A percentile compares a stretch with the other conserved stretches of the same genome.
Conservation (phyloP, 1,140 invertebrate species). For the Bacillus rossius region DNA sequence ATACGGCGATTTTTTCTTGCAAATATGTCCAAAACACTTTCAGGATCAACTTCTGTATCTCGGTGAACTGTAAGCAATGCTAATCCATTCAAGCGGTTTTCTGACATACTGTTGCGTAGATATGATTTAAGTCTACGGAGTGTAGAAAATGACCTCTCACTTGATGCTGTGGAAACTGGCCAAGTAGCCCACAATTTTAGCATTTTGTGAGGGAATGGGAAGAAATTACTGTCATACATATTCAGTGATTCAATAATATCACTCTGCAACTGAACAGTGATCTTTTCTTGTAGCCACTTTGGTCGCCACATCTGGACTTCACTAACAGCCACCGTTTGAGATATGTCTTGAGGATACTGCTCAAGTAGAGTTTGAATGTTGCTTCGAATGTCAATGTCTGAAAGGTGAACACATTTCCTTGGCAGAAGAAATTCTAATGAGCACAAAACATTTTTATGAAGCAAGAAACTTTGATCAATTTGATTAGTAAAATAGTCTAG, state of each 20-base stretch:
- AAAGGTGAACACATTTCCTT: background rate
- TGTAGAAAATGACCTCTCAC: conserved; percentile 15
- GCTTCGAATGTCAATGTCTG: background rate
- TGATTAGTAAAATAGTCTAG: background rate
- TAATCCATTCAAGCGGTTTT: conserved; percentile 14
- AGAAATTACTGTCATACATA: conserved; percentile 3
- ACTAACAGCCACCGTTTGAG: background rate
- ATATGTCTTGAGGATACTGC: background rate
- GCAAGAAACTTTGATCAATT: background rate
- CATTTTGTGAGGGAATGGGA: conserved; percentile 5
- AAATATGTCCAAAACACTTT: no score
- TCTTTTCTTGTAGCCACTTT: background rate
- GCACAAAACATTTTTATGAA: background rate
- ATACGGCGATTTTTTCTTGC: no score
- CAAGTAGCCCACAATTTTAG: conserved; percentile 10
- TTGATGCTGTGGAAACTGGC: conserved; percentile 12
- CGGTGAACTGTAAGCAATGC: conserved; percentile 15
- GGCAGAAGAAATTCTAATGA: conserved; percentile 6
- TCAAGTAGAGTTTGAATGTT: background rate
- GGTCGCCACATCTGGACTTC: conserved; percentile 6
- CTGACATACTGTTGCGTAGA: conserved; percentile 10
- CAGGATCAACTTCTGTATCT: conserved; percentile 2
- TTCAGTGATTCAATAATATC: background rate
- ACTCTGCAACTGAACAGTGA: background rate
- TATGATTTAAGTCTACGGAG: conserved; percentile 18